Evolutionary conservation across 2,888 invertebrate genomes (phyloP), one percentile per base, ranked within the genome.

Genomic region (Netelia virgata): DNA sequence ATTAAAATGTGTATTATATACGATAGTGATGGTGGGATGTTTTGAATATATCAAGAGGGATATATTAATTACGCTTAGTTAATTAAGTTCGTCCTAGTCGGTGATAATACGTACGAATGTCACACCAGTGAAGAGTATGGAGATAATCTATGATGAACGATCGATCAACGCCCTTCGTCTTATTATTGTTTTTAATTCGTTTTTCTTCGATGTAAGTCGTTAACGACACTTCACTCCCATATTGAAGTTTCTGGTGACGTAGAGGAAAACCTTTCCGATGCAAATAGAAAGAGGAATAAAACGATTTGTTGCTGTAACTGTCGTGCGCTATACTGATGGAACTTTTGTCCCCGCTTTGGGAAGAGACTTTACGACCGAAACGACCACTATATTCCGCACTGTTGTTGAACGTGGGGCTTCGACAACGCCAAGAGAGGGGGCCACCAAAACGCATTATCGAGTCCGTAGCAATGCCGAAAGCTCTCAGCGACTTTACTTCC

Each of bases 361-460:
- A 43, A 76, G 74, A 36, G 82, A 85, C 73, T 84, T 84, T 64
- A 50, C 74, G 84, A 78, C 77, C 82, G 84, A 76, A 79, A 85
- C 75, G 79, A 72, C 75, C 75, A 75, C 75, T 72, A 55, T 59
- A 68, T 11, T 53, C 59, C 70, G 77, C 61, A 76, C 75, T 82
- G 68, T 75, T 68, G 79, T 68, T 55, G 47, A 20, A 78, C 76
- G 84, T 88, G 88, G 63, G 92, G 92, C 89, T 92, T 92, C 92
- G 11, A 81, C 20, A 83, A 20, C 70, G 61, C 5, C 14, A 23
- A 18, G 57, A 8, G 43, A 47, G 68, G 74, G 41, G 80, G 77
- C 57, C 50, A 43, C 23, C 68, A 91, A 92, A 92, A 91, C 92
- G 90, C 85, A 88, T 92, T 92, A 92, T 85, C 81, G 90, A 89